phyloP scores from a whole-genome alignment of 92 coral and sea anemone species.

The Virgularia gustaviana region DNA sequence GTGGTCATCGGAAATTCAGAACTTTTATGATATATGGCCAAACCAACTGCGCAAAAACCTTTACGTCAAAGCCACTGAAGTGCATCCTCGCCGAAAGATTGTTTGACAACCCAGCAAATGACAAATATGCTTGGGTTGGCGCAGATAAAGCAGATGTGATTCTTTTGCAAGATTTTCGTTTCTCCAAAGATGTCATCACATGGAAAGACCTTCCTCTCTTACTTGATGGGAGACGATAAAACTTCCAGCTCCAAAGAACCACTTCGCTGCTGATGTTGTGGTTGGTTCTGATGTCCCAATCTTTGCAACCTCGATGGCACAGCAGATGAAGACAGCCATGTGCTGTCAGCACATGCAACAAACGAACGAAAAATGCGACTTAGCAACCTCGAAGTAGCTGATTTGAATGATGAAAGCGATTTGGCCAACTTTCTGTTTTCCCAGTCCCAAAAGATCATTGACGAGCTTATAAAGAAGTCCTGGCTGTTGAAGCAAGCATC shows the following conservation, averaged over 20 bases:
- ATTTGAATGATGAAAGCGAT: slow-evolving; percentile 4
- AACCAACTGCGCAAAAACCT: neutral
- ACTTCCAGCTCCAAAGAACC: too few relatives aligned
- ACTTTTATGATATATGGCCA: neutral
- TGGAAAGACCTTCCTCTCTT: slow-evolving; percentile 1
- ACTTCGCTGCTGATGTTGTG: too few relatives aligned
- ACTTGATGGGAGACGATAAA: neutral
- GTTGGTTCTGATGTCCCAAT: slow-evolving; percentile 1
- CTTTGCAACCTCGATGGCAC: neutral
- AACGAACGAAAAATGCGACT: neutral
- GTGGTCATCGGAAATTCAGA: slow-evolving; percentile 2
- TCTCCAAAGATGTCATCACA: slow-evolving; percentile 6
- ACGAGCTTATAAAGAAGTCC: slow-evolving; percentile 3
- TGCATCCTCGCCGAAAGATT: slow-evolving; percentile 1
- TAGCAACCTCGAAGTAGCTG: neutral
- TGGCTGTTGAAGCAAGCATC: neutral
- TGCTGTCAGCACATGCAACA: too few relatives aligned
- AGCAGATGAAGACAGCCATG: too few relatives aligned
- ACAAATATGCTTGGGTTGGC: too few relatives aligned
- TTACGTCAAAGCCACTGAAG: neutral
- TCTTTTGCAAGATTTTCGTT: slow-evolving; percentile 8
- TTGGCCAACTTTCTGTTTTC: slow-evolving; percentile 6
- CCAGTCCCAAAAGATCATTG: neutral
- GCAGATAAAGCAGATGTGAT: slow-evolving; percentile 17
- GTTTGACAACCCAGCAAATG: slow-evolving; percentile 17